phyloP scores from a whole-genome alignment of 2,888 invertebrate species.

The Caenorhabditis japonica region DNA sequence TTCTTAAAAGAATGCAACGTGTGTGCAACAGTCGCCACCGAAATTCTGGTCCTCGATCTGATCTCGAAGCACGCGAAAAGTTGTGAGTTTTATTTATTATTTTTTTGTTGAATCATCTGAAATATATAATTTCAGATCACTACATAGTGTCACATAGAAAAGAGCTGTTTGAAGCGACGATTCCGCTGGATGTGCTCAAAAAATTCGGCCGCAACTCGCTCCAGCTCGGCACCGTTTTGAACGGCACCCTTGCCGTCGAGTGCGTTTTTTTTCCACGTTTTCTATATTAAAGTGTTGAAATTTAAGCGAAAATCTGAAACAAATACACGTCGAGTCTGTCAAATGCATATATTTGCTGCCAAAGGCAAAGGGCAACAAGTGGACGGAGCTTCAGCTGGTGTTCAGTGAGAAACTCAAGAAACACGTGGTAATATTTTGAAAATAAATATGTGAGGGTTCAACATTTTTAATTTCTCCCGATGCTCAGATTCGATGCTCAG shows the following conservation, averaged over 20 bases:
- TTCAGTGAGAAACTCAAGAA: slow-evolving; percentile 23
- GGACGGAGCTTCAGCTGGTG: slow-evolving; percentile 26
- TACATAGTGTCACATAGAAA: slow-evolving; percentile 22
- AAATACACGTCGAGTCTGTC: slow-evolving; percentile 21
- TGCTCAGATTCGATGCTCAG: slow-evolving; percentile 36
- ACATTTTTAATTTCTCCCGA: too few relatives aligned
- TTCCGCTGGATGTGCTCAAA: slow-evolving; percentile 15
- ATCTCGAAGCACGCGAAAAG: slow-evolving; percentile 18
- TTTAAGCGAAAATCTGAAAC: slow-evolving; percentile 11
- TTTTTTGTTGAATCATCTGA: background rate
- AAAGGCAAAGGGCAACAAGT: slow-evolving; percentile 23
- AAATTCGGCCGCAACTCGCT: slow-evolving; percentile 28
- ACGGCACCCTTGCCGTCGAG: slow-evolving; percentile 19
- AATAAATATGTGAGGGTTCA: too few relatives aligned
- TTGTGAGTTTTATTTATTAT: slow-evolving; percentile 22
- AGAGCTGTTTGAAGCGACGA: slow-evolving; percentile 19
- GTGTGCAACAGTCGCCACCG: background rate
- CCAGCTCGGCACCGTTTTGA: slow-evolving; percentile 32
- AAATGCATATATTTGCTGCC: slow-evolving; percentile 29
- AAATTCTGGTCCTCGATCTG: slow-evolving; percentile 26
- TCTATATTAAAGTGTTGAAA: background rate
- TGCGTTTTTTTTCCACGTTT: slow-evolving; percentile 4
- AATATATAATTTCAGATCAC: slow-evolving; percentile 4
- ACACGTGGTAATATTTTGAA: slow-evolving; percentile 17
- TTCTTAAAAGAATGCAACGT: background rate